Percentiles rank a stretch among this genome's conserved stretches.
These are phyloP conservation scores for Rhogogaster chlorosoma DNA, from an alignment of 2,888 invertebrate genomes.

Conservation along the genomic window DNA sequence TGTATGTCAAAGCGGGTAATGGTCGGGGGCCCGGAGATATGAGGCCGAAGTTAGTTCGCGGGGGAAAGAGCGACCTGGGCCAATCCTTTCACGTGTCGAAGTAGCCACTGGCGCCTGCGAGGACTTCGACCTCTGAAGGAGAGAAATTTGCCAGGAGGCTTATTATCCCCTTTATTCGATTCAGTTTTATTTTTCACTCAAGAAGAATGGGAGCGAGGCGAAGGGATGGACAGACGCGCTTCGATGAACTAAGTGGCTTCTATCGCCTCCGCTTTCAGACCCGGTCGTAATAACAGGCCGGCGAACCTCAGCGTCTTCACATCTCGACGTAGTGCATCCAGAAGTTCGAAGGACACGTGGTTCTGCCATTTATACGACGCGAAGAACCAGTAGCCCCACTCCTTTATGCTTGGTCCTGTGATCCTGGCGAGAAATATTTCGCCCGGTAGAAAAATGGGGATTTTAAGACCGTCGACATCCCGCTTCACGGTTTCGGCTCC, in stretches of 20 bases:
- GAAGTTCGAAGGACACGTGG: too few relatives aligned
- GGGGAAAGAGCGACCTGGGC: not conserved
- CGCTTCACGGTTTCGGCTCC: not conserved
- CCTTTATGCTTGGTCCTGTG: too few relatives aligned
- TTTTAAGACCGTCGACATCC: too few relatives aligned
- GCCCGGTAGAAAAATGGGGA: not conserved
- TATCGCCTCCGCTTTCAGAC: constrained; percentile 16
- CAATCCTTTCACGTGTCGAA: constrained; percentile 31
- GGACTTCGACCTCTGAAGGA: too few relatives aligned
- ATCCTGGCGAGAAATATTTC: not conserved
- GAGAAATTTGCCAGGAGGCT: too few relatives aligned
- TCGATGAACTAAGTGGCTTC: constrained; percentile 50
- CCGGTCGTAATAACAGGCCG: constrained; percentile 45
- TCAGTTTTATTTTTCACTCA: constrained; percentile 5
- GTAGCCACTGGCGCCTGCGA: not conserved
- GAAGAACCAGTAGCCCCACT: not conserved
- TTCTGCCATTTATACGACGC: not conserved
- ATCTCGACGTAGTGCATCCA: too few relatives aligned
- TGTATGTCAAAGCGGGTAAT: constrained; percentile 44
- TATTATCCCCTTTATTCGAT: constrained; percentile 39
- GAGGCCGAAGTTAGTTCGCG: not conserved
- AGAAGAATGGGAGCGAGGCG: not conserved
- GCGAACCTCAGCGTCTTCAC: constrained; percentile 24
- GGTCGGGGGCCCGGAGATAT: not conserved
- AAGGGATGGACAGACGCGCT: constrained; percentile 43